Base-by-base conservation (phyloP, 2,113 vertebrate species). In the Rhadina sibilatrix region DNA sequence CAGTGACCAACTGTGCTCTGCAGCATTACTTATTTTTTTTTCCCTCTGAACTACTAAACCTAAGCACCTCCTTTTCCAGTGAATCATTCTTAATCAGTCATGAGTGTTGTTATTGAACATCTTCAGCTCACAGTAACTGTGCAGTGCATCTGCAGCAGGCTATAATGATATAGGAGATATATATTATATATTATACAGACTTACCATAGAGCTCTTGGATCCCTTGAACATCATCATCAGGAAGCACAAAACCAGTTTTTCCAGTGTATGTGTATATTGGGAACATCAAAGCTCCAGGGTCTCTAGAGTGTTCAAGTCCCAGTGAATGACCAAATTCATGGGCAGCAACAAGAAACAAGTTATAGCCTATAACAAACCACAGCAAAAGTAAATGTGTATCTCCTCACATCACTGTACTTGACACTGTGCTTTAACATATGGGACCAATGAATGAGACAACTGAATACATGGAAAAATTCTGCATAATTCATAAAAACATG, bases 301-400 rank as follows among this genome's bases (percentile, higher is more conserved):
- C 98, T 35, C 97, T 87, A 46, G 99, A 99, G 81, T 99, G 99
- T 59, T 98, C 98, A 72, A 99, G 98, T 40, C 99, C 99, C 28
- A 99, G 97, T 27, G 99, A 99, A 59, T 99, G 99, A 37, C 99
- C 99, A 81, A 99, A 98, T 94, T 99, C 99, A 83, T 99, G 99
- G 80, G 98, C 97, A 49, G 99, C 99, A 47, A 99, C 99, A 65
- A 99, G 97, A 76, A 98, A 99, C 87, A 99, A 97, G 94, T 99
- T 99, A 97, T 99, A 99, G 9, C 98, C 99, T 99, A 63, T 6
- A 96, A 95, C 12, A 83, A 85, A 97, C 4, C 31, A 94, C 60
- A 93, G 61, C 13, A 54, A 90, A 83, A 53, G 25, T 44, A 60
- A 88, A 44, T 11, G 5, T 72, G 6, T 17, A 46, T 13, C 20